Base-by-base conservation (phyloP, 2,888 invertebrate species). In the Eupithecia inturbata region DNA sequence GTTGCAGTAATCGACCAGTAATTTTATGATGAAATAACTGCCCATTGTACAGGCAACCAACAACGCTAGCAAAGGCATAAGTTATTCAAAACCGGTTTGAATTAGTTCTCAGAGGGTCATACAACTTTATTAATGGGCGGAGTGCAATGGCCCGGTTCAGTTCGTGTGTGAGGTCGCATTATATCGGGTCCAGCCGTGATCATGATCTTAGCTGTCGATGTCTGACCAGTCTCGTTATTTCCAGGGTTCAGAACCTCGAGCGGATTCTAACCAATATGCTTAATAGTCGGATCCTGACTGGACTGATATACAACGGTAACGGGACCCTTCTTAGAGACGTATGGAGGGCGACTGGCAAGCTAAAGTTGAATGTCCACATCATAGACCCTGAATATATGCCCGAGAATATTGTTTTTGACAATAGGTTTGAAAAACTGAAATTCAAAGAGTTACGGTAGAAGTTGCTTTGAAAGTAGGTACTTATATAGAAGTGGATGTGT, bases 241-340 rank as follows among this genome's bases (percentile, higher is more conserved):
- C 80, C 91, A 92, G 92, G 88, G 79, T 92, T 79, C 77, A 76
- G 77, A 92, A 92, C 85, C 85, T 92, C 75, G 88, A 91, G 79
- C 76, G 83, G 9, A 83, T 85, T 63, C 74, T 92, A 77, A 82
- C 81, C 68, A 92, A 92, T 83, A 89, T 92, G 88, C 82, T 86
- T 63, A 83, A 84, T 31, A 81, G 84, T 78, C 90, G 90, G 28
- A 72, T 85, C 31, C 85, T 92, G 33, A 86, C 91, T 31, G 85
- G 88, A 33, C 81, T 82, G 70, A 76, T 92, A 16, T 91, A 83
- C 82, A 83, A 87, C 63, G 88, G 89, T 64, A 82, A 84, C 39
- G 91, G 89, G 53, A 81, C 75, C 6, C 81, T 92, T 16, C 84
- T 92, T 2, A 85, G 85, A 57, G 78, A 76, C 26, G 74, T 92